These are phyloP conservation scores for Sebastes wilsoni DNA, from an alignment of 2,797 vertebrate species.

Conservation along the genomic window DNA sequence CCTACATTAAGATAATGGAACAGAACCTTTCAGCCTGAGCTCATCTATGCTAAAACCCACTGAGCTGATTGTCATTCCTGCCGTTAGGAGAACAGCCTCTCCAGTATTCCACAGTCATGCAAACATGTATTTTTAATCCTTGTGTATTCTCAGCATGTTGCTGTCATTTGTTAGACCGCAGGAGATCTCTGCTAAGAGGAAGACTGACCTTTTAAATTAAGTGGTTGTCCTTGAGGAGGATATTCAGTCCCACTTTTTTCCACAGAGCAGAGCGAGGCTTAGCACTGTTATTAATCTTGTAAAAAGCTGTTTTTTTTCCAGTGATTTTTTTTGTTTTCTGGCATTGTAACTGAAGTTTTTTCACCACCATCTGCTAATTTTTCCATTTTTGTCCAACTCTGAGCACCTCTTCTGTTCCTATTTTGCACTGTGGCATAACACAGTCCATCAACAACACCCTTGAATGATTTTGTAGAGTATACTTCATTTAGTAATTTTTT, in stretches of 20 bases:
- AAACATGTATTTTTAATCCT: slow-evolving; percentile 21
- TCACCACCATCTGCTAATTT: background rate
- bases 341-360: background rate
- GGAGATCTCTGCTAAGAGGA: background rate
- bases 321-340: background rate
- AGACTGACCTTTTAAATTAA: slow-evolving; percentile 19
- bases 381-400: background rate
- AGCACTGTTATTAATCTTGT: background rate
- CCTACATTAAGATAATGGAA: slow-evolving; percentile 7
- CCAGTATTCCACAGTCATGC: background rate
- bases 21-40: slow-evolving; percentile 12
- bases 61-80: slow-evolving; percentile 38
- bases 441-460: background rate
- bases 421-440: background rate
- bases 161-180: slow-evolving; percentile 8
- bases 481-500: background rate
- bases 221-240: slow-evolving; percentile 27
- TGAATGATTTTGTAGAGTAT: slow-evolving; percentile 3
- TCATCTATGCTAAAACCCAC: slow-evolving; percentile 23
- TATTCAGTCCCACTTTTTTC: background rate
- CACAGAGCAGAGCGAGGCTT: background rate
- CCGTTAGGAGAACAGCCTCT: slow-evolving; percentile 8
- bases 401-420: background rate
- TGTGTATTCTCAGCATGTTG: slow-evolving; percentile 14
- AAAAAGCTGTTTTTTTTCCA: background rate